phyloP scores from a whole-genome alignment of 2,888 invertebrate species.

The Cheilosia vulpina region DNA sequence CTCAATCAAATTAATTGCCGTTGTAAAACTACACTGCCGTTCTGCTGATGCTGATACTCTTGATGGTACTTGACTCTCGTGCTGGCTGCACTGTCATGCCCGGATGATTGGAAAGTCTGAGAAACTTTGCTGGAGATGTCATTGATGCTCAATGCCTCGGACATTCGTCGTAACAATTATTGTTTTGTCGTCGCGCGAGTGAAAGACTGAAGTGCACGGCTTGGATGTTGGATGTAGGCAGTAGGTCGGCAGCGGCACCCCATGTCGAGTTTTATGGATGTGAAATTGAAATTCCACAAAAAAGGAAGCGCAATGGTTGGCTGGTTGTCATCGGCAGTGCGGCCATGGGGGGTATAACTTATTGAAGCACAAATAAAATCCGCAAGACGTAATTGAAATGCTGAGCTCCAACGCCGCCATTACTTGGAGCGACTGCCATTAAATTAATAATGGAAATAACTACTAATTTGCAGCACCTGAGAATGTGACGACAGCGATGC shows the following conservation, averaged over 20 bases:
- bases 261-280: slow-evolving; percentile 68
- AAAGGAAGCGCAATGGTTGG: slow-evolving; percentile 54
- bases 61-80: slow-evolving; percentile 43
- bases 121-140: slow-evolving; percentile 49
- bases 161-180: slow-evolving; percentile 72
- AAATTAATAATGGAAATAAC: slow-evolving; percentile 75
- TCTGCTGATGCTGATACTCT: slow-evolving; percentile 21
- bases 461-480: slow-evolving; percentile 75
- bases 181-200: slow-evolving; percentile 69
- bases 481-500: slow-evolving; percentile 64
- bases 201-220: slow-evolving; percentile 38
- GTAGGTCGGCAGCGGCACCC: slow-evolving; percentile 55
- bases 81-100: slow-evolving; percentile 13
- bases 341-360: slow-evolving; percentile 32
- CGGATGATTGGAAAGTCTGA: slow-evolving; percentile 5
- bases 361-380: slow-evolving; percentile 67
- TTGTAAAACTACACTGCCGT: slow-evolving; percentile 65
- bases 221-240: slow-evolving; percentile 27
- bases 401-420: slow-evolving; percentile 52
- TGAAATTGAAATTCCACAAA: slow-evolving; percentile 66
- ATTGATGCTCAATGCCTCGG: slow-evolving; percentile 48
- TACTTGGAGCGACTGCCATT: slow-evolving; percentile 61
- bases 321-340: background rate
- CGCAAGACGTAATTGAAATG: slow-evolving; percentile 69
- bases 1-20: slow-evolving; percentile 83